A percentile compares a stretch with the other conserved stretches of the same genome.
phyloP scores from a whole-genome alignment of 2,797 vertebrate genomes.

The Anguilla anguilla region DNA sequence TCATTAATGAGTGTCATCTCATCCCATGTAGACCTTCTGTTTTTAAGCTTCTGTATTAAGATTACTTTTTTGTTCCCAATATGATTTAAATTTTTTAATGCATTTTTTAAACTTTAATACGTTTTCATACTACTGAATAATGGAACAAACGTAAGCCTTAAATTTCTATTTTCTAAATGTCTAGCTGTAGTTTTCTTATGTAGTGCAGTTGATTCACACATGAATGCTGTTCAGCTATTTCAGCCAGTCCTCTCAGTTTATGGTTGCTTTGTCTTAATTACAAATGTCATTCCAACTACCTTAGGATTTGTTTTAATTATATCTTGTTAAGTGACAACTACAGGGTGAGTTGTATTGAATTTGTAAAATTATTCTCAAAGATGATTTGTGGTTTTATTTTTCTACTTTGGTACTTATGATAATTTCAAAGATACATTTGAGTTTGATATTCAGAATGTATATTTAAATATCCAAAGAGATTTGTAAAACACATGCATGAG shows the following conservation, averaged over 20 bases:
- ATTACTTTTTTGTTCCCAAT: background rate
- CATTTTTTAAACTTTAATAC: too few relatives aligned
- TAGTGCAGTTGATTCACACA: too few relatives aligned
- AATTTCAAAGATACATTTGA: background rate
- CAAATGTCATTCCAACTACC: background rate
- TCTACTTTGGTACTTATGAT: background rate
- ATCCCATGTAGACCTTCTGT: background rate
- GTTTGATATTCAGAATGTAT: background rate
- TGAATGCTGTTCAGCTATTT: background rate
- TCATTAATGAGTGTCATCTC: background rate
- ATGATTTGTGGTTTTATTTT: background rate
- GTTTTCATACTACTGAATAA: too few relatives aligned
- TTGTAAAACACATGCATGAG: background rate
- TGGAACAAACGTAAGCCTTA: too few relatives aligned
- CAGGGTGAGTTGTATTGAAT: background rate
- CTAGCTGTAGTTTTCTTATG: too few relatives aligned
- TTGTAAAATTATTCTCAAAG: background rate
- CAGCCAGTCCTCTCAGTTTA: background rate
- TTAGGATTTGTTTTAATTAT: background rate
- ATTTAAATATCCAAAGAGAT: background rate
- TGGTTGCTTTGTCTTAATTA: constrained; percentile 4
- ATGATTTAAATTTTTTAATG: too few relatives aligned
- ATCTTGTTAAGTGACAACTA: background rate
- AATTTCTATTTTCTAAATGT: too few relatives aligned
- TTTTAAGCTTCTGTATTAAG: background rate